Evolutionary conservation across 2,797 vertebrate species (phyloP).

Genomic region (Dendrocincla tyrannina): DNA sequence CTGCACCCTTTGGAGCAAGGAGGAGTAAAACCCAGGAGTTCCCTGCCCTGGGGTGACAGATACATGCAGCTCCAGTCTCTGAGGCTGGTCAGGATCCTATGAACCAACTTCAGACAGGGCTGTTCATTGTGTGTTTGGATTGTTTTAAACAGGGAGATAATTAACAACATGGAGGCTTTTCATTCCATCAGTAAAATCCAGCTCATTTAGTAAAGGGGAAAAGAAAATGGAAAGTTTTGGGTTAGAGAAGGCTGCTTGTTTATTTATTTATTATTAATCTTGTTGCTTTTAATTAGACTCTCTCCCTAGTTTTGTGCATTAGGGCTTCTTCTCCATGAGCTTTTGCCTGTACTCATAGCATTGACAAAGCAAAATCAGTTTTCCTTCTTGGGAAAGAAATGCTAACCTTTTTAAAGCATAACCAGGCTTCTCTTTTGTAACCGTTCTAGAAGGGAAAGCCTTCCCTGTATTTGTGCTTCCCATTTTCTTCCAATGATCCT

Average conservation of each 20-base stretch:
- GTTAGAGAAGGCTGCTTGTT: not conserved
- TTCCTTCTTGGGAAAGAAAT: not conserved
- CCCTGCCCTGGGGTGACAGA: not conserved
- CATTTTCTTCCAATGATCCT: not conserved
- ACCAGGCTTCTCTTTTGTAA: not conserved
- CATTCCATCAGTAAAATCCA: not conserved
- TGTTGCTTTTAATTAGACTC: not conserved
- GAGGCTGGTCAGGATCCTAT: not conserved
- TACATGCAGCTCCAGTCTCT: not conserved
- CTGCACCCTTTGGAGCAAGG: not conserved
- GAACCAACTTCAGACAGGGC: not conserved
- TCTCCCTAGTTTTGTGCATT: not conserved
- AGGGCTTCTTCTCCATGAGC: not conserved
- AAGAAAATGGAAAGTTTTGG: not conserved
- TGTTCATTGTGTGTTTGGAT: rapidly evolving
- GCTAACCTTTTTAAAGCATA: not conserved
- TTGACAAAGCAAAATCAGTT: not conserved
- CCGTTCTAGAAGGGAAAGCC: not conserved
- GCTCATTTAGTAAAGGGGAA: not conserved
- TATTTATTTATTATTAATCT: not conserved
- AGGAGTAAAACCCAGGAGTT: not conserved
- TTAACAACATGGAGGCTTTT: not conserved
- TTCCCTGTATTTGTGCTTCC: not conserved
- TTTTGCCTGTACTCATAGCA: not conserved
- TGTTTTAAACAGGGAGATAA: not conserved